Evolutionary conservation across 1,140 invertebrate genomes (phyloP).

Genomic region (Caerostris extrusa): DNA sequence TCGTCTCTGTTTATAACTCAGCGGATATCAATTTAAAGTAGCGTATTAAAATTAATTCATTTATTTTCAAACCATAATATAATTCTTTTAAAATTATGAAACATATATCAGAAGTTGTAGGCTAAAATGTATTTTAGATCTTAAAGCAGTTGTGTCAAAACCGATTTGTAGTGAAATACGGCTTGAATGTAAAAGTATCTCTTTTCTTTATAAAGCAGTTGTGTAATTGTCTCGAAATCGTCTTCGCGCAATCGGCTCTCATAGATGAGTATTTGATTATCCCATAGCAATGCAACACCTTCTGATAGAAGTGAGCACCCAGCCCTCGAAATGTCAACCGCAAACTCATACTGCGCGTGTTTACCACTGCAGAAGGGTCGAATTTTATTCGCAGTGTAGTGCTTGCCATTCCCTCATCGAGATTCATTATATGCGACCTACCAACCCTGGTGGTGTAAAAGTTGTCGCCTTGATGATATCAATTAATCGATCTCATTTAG

Average conservation of each 20-base stretch:
- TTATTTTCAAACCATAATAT: too few species aligned
- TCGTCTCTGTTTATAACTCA: too few species aligned
- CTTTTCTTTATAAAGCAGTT: not conserved
- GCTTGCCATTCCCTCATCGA: slow-evolving; percentile 37
- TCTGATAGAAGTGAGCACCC: not conserved
- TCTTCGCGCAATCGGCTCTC: not conserved
- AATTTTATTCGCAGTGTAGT: slow-evolving; percentile 41
- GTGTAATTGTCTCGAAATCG: not conserved
- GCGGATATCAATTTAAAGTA: too few species aligned
- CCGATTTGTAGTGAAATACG: not conserved
- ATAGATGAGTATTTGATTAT: slow-evolving; percentile 6
- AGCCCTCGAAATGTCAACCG: not conserved
- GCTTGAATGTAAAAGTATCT: not conserved
- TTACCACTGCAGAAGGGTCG: slow-evolving; percentile 23
- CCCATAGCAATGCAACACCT: not conserved
- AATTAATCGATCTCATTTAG: slow-evolving; percentile 56
- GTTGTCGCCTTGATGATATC: slow-evolving; percentile 65
- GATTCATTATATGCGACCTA: slow-evolving; percentile 45
- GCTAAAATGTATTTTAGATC: too few species aligned
- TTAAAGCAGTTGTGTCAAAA: not conserved
- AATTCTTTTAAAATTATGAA: too few species aligned
- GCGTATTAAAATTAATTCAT: too few species aligned
- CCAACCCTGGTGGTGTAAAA: slow-evolving; percentile 48
- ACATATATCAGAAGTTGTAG: too few species aligned
- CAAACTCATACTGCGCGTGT: not conserved